Conservation (phyloP, 2,888 invertebrate genomes). For the Alloplasta piceator region DNA sequence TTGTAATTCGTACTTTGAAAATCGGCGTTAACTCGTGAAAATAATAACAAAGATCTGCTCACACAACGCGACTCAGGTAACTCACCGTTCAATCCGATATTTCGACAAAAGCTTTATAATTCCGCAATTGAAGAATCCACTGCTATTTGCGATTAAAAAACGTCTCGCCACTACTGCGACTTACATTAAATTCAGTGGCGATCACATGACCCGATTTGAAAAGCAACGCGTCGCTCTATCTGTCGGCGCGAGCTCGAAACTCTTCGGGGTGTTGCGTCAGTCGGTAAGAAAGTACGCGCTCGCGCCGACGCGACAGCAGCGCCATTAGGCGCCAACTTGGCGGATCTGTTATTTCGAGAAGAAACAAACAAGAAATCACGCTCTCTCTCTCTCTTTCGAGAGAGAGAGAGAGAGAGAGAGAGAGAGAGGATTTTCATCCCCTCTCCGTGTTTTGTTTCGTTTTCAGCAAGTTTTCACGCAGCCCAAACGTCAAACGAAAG, state of each 20-base stretch:
- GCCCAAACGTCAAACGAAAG: conserved; percentile 72
- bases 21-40: too few species aligned
- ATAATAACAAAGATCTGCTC: too few species aligned
- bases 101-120: too few species aligned
- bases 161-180: conserved; percentile 5
- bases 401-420: too few species aligned
- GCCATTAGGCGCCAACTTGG: conserved; percentile 69
- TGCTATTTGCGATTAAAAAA: conserved; percentile 7
- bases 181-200: neutral
- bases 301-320: conserved; percentile 49
- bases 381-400: too few species aligned
- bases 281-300: conserved; percentile 48
- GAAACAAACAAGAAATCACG: conserved; percentile 1
- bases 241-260: conserved; percentile 16
- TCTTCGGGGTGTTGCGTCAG: conserved; percentile 40
- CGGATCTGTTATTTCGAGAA: conserved; percentile 51
- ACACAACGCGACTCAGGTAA: too few species aligned
- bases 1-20: too few species aligned
- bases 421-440: conserved; percentile 59
- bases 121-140: neutral
- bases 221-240: conserved; percentile 57
- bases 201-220: conserved; percentile 15
- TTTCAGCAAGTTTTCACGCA: conserved; percentile 49
- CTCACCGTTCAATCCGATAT: too few species aligned
- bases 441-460: neutral